A percentile compares a stretch with the other conserved stretches of the same genome.
Evolutionary conservation across 2,888 invertebrate genomes (phyloP).

Genomic region (Schrankia costaestrigalis): DNA sequence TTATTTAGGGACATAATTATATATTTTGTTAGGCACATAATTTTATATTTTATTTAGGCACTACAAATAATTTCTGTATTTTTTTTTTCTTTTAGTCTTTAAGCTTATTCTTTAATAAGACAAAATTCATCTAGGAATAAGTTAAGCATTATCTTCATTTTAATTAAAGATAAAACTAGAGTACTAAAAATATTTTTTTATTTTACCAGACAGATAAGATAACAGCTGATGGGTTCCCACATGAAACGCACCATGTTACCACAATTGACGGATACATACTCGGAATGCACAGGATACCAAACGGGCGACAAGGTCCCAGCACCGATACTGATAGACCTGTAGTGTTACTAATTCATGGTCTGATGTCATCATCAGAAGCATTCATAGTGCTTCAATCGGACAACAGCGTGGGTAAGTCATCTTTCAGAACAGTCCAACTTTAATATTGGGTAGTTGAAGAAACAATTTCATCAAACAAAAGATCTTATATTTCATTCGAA

Average conservation of each 20-base stretch:
- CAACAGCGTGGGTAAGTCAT: conserved; percentile 40
- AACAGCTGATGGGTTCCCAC: conserved; percentile 39
- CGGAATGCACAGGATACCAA: conserved; percentile 54
- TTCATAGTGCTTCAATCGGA: conserved; percentile 41
- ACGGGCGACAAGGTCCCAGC: conserved; percentile 23
- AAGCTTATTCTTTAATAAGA: too few species aligned
- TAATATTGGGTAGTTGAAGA: neutral
- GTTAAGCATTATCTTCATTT: too few species aligned
- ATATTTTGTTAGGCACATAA: neutral
- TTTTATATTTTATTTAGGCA: too few species aligned
- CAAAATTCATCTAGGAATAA: too few species aligned
- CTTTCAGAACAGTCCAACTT: neutral
- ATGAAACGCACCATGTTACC: conserved; percentile 44
- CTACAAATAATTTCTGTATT: too few species aligned
- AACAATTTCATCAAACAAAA: neutral
- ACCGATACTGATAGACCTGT: conserved; percentile 33
- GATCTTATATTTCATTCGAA: too few species aligned
- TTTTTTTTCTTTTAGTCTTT: too few species aligned
- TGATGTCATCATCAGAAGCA: conserved; percentile 37
- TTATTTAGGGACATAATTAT: too few species aligned
- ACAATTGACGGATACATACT: conserved; percentile 56
- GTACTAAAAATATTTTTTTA: conserved; percentile 6
- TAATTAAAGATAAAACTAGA: too few species aligned
- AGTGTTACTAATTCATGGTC: conserved; percentile 58
- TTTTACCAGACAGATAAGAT: conserved; percentile 44